Evolutionary conservation across 2,113 vertebrate genomes (phyloP).

Genomic region (Apteryx mantelli): DNA sequence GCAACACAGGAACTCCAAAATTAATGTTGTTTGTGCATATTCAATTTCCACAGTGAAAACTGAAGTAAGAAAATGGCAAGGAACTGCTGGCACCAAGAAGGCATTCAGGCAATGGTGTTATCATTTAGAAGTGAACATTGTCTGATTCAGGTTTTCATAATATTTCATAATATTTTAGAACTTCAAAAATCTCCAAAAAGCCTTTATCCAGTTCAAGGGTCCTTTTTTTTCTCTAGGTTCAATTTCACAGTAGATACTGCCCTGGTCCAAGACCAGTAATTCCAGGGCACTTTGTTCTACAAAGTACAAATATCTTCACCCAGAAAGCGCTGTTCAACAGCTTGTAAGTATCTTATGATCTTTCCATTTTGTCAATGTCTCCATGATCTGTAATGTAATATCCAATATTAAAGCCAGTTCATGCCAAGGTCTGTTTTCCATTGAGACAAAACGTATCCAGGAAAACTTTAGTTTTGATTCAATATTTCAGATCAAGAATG

Average conservation of each 20-base stretch:
- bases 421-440: not conserved
- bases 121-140: slow-evolving; percentile 29
- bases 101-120: slow-evolving; percentile 21
- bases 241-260: not conserved
- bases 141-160: slow-evolving; percentile 17
- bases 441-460: not conserved
- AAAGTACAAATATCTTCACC: not conserved
- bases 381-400: not conserved
- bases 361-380: not conserved
- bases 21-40: slow-evolving; percentile 33
- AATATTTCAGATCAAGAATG: not conserved
- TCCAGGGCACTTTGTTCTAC: not conserved
- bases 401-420: not conserved
- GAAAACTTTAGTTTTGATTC: not conserved
- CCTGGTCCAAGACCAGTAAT: not conserved
- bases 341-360: not conserved
- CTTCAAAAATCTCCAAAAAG: not conserved
- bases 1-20: not conserved
- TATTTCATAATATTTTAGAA: slow-evolving; percentile 17
- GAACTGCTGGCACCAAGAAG: not conserved
- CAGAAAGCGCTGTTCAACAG: not conserved
- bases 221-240: not conserved
- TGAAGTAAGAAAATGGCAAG: slow-evolving; percentile 1
- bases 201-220: not conserved
- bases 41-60: not conserved